Percentiles rank a stretch among this genome's conserved stretches.
phyloP scores from a whole-genome alignment of 2,113 vertebrate genomes.

The Hemicordylus capensis region DNA sequence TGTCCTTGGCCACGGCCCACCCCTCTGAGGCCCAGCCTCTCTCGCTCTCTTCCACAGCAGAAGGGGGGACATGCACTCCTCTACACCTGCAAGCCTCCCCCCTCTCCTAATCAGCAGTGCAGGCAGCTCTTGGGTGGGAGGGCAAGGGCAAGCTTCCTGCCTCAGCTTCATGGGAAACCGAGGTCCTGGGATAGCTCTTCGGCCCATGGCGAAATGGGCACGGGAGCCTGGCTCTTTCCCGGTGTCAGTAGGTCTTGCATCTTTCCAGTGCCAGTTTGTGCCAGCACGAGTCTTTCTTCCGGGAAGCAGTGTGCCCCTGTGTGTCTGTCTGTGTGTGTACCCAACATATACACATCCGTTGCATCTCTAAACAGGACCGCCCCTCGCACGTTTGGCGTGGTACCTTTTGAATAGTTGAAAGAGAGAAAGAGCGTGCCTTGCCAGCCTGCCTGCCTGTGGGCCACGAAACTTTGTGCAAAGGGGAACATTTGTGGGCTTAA shows the following conservation, averaged over 20 bases:
- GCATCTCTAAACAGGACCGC: background rate
- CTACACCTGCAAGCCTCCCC: too few species aligned
- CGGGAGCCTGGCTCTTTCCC: background rate
- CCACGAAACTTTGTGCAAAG: background rate
- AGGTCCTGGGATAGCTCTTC: background rate
- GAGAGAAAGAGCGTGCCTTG: too few species aligned
- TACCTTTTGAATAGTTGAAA: background rate
- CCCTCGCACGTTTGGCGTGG: background rate
- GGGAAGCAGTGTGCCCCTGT: background rate
- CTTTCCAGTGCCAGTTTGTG: background rate
- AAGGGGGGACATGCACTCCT: too few species aligned
- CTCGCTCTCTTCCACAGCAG: background rate
- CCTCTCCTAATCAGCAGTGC: background rate
- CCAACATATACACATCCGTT: background rate
- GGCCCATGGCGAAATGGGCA: background rate
- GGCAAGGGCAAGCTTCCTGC: rapidly evolving
- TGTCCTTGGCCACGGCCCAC: background rate
- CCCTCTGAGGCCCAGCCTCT: background rate
- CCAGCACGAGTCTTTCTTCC: background rate
- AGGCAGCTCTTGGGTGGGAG: background rate
- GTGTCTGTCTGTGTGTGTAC: background rate
- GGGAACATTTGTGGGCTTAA: background rate
- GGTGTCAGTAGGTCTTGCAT: background rate
- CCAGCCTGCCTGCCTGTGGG: background rate
- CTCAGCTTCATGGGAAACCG: background rate